Conservation (phyloP, 37 sponge, comb jelly and placozoan species). For the Lycopodina hypogea region DNA sequence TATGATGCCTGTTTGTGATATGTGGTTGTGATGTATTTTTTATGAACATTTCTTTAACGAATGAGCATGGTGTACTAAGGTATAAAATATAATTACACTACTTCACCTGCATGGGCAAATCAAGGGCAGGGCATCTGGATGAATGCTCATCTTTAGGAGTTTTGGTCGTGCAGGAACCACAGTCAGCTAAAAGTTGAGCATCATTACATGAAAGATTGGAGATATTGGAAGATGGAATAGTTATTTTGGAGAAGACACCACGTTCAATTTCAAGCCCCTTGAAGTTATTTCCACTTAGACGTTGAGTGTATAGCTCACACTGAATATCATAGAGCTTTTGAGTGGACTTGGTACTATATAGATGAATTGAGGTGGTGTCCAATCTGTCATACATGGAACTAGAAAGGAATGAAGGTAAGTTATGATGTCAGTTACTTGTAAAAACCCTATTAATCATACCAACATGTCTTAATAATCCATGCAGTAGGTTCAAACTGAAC, state of each 20-base stretch:
- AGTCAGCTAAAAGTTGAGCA: neutral
- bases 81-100: neutral
- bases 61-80: too few relatives aligned
- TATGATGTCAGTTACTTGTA: too few relatives aligned
- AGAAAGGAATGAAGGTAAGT: neutral
- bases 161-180: neutral
- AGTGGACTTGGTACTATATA: constrained; percentile 36
- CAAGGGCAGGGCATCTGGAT: neutral
- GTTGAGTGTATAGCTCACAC: constrained; percentile 37
- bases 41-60: too few relatives aligned
- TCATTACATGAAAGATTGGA: neutral
- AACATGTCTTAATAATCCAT: too few relatives aligned
- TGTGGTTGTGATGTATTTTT: too few relatives aligned
- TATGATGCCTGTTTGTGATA: too few relatives aligned
- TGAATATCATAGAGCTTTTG: constrained; percentile 49
- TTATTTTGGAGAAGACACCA: neutral
- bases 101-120: neutral
- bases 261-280: constrained; percentile 32
- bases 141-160: neutral
- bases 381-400: constrained; percentile 37
- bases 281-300: neutral
- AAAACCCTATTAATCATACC: too few relatives aligned
- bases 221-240: neutral
- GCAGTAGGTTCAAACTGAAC: neutral
- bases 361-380: constrained; percentile 26